Evolutionary conservation across 1,140 invertebrate genomes (phyloP), one percentile per base, ranked within the genome.

Genomic region (Frieseomelitta varia): DNA sequence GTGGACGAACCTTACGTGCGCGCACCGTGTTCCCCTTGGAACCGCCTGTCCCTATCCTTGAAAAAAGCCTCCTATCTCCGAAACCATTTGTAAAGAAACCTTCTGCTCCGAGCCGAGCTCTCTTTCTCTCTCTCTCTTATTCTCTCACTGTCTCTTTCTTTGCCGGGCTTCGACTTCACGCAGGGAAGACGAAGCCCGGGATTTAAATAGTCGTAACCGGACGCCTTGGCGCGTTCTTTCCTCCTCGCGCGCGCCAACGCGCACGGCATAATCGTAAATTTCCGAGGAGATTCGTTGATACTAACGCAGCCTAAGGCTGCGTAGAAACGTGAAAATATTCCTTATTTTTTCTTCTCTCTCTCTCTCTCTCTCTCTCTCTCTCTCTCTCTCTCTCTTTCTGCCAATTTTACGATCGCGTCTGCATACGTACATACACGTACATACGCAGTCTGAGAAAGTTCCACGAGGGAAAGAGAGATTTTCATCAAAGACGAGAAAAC

Each of bases 1-100:
- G 79, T 63, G 68, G 75, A 81, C 77, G 73, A 81, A 76, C 78
- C 30, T 81, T 78, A 79, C 63, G 72, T 34, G 79, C 56, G 58
- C 10, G 4, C 17, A 30, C 53, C 53, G 53, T 53, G 12, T 53
- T 15, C 17, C 63, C n/a, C 14, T 74, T 79, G 72, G 81, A 87
- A 47, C 75, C 27, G n/a, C 4, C n/a, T 65, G 30, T 56, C 15
- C 39, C 39, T 47, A 10, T 47, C 39, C 8, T 8, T 30, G 8
- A 55, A 78, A 77, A 78, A 87, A 78, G 8, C 6, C 61, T 73
- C 74, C 74, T 75, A 58, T 75, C 39, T 74, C 72, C 47, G 47
- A 30, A 75, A 47, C 21, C 72, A n/a, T 58, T 67, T 27, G n/a
- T 47, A 80, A 80, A 53, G 79, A 63, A 53, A 61, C 53, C 24